Base-by-base conservation (phyloP, 2,797 vertebrate species). In the Sebastes melanostomus region DNA sequence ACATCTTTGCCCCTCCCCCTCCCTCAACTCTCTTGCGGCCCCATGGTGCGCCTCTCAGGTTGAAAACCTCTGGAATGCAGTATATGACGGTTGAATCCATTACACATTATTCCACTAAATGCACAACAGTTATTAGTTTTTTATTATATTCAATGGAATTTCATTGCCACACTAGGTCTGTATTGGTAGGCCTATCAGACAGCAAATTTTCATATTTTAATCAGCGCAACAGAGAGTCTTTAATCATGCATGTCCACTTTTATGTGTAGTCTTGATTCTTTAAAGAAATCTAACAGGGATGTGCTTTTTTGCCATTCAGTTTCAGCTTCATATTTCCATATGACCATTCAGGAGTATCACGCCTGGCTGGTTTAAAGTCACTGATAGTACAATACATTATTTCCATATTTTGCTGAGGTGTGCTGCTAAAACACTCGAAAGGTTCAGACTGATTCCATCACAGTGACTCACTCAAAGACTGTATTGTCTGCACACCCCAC, bases 401-500 rank as follows among this genome's bases (percentile, higher is more conserved):
- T 52, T 71, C 3, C 68, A 78, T 50, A 5, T 72, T 76, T 74
- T 59, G 50, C 55, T 29, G 32, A 87, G 78, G 81, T 82, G 83
- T 77, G 69, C 82, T 74, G 0, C 10, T 62, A 3, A 72, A 78
- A 63, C 5, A 16, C 20, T 8, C 1, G 0, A 70, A 58, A 79
- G 60, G 56, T 62, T 74, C 3, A 24, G 13, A 55, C 67, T 38
- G 65, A 86, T 82, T 89, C 25, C 54, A 71, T 77, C 71, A 24
- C 60, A 50, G 29, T 83, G 89, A 92, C 68, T 90, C 78, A 86
- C 14, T 67, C 46, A 72, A 68, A 76, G 16, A 27, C 32, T 20
- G 50, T 4, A 72, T 85, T 89, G 81, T 92, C 69, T 67, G 30
- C 65, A 29, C 13, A 59, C 88, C 50, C 75, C 86, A 81, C 91